phyloP scores from a whole-genome alignment of 2,113 vertebrate genomes.

The Solea solea region DNA sequence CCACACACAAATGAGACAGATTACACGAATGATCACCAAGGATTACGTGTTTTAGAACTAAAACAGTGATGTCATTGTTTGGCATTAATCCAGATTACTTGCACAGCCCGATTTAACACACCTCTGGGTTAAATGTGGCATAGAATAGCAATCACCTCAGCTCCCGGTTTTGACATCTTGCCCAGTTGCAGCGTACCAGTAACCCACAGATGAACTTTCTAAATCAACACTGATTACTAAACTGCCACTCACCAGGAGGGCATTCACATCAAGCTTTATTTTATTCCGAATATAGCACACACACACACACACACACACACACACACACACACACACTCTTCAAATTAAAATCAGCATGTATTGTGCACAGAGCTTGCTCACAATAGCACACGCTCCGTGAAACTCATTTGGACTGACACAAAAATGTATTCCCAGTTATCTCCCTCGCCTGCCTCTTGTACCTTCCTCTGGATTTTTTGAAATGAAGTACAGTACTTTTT shows the following conservation, averaged over 20 bases:
- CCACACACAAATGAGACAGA: conserved; percentile 16
- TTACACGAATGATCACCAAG: conserved; percentile 18
- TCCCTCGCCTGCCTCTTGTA: conserved; percentile 27
- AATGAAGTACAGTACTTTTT: conserved; percentile 58
- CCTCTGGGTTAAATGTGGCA: conserved; percentile 64
- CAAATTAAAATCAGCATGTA: conserved; percentile 21
- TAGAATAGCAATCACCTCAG: conserved; percentile 19
- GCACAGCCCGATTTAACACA: conserved; percentile 57
- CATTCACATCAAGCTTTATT: conserved; percentile 28
- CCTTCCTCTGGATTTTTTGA: conserved; percentile 43
- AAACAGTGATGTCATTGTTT: conserved; percentile 39
- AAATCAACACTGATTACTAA: conserved; percentile 64
- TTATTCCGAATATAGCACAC: background rate
- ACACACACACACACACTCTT: background rate
- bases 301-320: background rate
- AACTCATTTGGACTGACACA: conserved; percentile 41
- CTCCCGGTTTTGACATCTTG: conserved; percentile 45
- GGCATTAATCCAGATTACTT: conserved; percentile 63
- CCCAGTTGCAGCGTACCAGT: conserved; percentile 61
- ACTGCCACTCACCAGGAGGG: conserved; percentile 12
- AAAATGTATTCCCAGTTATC: conserved; percentile 49
- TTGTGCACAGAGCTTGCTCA: conserved; percentile 8
- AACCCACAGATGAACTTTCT: conserved; percentile 70
- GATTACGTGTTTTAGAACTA: conserved; percentile 2
- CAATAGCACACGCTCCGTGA: conserved; percentile 8